A percentile compares a stretch with the other conserved stretches of the same genome.
phyloP scores from a whole-genome alignment of 2,888 invertebrate species.

The Leptinotarsa rubiginosa region DNA sequence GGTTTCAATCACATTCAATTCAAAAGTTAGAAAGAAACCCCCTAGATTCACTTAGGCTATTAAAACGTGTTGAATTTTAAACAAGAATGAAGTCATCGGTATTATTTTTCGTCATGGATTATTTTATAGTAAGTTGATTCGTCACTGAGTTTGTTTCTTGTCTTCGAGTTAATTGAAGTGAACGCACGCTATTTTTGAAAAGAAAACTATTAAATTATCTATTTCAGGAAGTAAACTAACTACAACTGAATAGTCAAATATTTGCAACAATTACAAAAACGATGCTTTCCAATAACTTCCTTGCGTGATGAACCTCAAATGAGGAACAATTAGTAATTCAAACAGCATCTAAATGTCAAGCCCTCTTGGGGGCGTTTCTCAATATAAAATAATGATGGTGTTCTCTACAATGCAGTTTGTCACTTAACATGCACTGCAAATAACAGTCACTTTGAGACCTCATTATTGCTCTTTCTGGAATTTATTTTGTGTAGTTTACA shows the following conservation, averaged over 20 bases:
- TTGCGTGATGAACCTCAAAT: slow-evolving; percentile 2
- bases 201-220: neutral
- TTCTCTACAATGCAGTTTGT: neutral
- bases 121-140: too few species aligned
- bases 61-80: too few species aligned
- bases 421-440: neutral
- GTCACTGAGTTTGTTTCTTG: too few species aligned
- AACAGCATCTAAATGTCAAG: neutral
- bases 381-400: neutral
- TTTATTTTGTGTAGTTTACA: too few species aligned
- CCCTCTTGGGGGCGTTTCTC: neutral
- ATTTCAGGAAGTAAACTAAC: neutral
- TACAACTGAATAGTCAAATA: neutral
- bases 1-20: too few species aligned
- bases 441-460: too few species aligned
- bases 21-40: too few species aligned
- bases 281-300: neutral
- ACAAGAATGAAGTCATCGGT: too few species aligned
- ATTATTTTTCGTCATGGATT: too few species aligned
- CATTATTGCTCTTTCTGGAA: too few species aligned
- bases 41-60: too few species aligned
- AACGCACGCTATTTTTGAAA: neutral
- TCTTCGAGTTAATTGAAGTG: neutral
- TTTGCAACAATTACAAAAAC: neutral
- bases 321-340: neutral